These are phyloP conservation scores for Drosophila asahinai DNA, from an alignment of 1,140 invertebrate species.

Conservation along the genomic window DNA sequence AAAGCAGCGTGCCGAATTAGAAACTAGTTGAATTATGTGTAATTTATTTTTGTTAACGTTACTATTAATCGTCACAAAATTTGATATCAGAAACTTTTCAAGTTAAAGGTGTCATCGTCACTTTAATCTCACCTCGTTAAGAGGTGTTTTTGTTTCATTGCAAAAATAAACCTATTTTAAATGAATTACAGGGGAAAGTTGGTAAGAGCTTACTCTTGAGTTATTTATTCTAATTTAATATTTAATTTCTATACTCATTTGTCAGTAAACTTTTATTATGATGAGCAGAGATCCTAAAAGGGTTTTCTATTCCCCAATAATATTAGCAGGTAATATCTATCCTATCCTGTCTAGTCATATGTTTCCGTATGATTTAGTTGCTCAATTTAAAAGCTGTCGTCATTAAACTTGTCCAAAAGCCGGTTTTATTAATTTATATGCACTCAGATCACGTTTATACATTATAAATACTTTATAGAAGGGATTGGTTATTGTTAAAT, in stretches of 20 bases:
- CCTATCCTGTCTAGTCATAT: neutral
- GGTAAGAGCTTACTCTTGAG: neutral
- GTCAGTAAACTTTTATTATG: too few relatives aligned
- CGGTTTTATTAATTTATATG: constrained; percentile 9
- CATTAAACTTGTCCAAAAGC: constrained; percentile 13
- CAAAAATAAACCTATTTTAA: too few relatives aligned
- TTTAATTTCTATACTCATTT: neutral
- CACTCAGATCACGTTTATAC: constrained; percentile 1
- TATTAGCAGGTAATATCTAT: neutral
- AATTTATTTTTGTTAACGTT: too few relatives aligned
- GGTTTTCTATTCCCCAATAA: neutral
- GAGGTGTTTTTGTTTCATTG: too few relatives aligned
- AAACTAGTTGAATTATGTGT: too few relatives aligned
- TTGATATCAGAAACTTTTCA: too few relatives aligned
- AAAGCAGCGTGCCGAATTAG: too few relatives aligned
- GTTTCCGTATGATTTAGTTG: constrained; percentile 1
- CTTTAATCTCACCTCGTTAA: too few relatives aligned
- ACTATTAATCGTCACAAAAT: too few relatives aligned
- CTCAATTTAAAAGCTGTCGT: constrained; percentile 6
- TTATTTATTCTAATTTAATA: neutral
- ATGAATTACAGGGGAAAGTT: neutral
- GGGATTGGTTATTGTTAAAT: neutral
- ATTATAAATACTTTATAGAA: neutral
- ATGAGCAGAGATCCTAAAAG: neutral
- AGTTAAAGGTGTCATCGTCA: too few relatives aligned